A percentile compares a stretch with the other conserved stretches of the same genome.
phyloP scores from a whole-genome alignment of 2,888 invertebrate genomes.

The Zhengitettix transpicula region DNA sequence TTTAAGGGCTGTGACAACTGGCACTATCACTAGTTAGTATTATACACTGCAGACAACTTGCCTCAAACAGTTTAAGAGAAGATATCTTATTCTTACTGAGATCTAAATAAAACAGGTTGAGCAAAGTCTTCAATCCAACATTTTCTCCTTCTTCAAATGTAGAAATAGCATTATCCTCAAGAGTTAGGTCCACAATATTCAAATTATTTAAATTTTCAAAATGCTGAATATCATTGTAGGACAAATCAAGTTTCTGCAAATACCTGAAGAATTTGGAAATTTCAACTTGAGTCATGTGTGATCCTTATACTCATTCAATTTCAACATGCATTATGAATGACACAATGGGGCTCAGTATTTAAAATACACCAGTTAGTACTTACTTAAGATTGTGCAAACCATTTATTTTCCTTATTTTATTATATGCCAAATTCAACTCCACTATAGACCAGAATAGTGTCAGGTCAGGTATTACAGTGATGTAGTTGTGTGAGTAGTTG shows the following conservation, averaged over 20 bases:
- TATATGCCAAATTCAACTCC: constrained; percentile 40
- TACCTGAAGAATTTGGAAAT: neutral
- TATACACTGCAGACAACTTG: neutral
- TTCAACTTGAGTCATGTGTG: neutral
- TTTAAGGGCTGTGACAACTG: too few relatives aligned
- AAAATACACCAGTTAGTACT: constrained; percentile 8
- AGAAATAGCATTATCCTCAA: neutral
- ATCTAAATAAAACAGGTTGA: neutral
- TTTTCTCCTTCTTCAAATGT: neutral
- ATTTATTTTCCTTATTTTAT: constrained; percentile 35
- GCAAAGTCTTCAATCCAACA: neutral
- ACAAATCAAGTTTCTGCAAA: neutral
- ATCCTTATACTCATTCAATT: too few relatives aligned
- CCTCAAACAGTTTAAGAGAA: neutral
- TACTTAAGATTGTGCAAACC: constrained; percentile 37
- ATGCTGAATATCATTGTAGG: neutral
- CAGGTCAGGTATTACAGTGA: constrained; percentile 35
- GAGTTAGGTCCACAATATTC: neutral
- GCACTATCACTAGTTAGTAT: too few relatives aligned
- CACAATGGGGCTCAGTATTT: too few relatives aligned
- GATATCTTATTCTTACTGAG: neutral
- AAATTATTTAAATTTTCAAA: neutral
- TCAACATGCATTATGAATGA: too few relatives aligned
- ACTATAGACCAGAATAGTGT: constrained; percentile 43
- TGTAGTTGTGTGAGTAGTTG: constrained; percentile 38